Conservation (phyloP, 2,888 invertebrate genomes). For the Leptura quadrifasciata region DNA sequence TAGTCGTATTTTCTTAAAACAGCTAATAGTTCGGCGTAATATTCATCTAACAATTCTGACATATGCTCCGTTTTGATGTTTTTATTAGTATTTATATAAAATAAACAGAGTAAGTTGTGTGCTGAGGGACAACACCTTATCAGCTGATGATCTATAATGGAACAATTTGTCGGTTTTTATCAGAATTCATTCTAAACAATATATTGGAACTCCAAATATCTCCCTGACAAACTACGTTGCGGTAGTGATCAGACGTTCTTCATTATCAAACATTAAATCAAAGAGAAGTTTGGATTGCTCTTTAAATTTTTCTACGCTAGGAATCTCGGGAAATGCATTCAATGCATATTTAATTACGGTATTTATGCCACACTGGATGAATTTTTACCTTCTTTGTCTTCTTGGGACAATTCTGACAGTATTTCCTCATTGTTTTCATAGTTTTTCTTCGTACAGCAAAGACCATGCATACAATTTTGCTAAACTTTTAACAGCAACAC, state of each 20-base stretch:
- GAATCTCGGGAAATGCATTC: constrained; percentile 46
- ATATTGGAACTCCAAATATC: constrained; percentile 66
- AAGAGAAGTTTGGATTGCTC: constrained; percentile 27
- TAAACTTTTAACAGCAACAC: constrained; percentile 56
- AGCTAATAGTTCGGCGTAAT: constrained; percentile 56
- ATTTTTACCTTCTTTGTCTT: not conserved
- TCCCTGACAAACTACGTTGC: constrained; percentile 69
- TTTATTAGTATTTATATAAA: constrained; percentile 58
- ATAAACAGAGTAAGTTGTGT: constrained; percentile 76
- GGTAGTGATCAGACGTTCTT: constrained; percentile 68
- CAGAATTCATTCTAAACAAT: constrained; percentile 41
- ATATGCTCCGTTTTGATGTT: constrained; percentile 53
- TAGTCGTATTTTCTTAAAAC: constrained; percentile 54
- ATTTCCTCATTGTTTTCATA: constrained; percentile 52
- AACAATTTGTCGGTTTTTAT: constrained; percentile 57
- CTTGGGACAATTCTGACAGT: constrained; percentile 54
- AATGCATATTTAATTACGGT: not conserved
- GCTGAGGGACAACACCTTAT: constrained; percentile 79
- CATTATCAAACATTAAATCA: constrained; percentile 33
- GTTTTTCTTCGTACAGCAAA: constrained; percentile 65
- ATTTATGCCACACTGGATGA: not conserved
- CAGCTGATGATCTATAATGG: constrained; percentile 67
- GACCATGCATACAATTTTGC: constrained; percentile 66
- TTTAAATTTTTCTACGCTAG: constrained; percentile 43
- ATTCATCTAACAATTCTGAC: constrained; percentile 54